Evolutionary conservation across 2,888 invertebrate species (phyloP).

Genomic region (Melipona beecheii): DNA sequence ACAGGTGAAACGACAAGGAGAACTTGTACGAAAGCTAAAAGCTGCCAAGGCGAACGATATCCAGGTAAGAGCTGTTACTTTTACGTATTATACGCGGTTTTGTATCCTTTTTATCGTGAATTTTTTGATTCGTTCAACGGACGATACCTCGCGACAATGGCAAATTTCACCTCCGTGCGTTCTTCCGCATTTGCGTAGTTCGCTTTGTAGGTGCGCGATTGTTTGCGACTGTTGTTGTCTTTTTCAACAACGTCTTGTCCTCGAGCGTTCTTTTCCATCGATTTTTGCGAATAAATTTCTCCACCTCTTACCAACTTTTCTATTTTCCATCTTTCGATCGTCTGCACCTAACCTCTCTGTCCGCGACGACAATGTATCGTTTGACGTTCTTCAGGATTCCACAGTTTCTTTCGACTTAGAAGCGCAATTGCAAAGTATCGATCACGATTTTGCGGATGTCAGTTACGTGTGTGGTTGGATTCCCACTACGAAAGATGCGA

Average conservation of each 20-base stretch:
- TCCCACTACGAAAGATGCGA: slow-evolving; percentile 85
- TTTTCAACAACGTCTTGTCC: not conserved
- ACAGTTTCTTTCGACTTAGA: slow-evolving; percentile 55
- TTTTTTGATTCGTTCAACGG: not conserved
- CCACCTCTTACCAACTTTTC: not conserved
- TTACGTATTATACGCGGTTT: not conserved
- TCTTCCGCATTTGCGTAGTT: not conserved
- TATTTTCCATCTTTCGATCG: not conserved
- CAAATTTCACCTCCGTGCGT: slow-evolving; percentile 2
- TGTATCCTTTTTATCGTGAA: not conserved
- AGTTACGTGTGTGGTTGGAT: slow-evolving; percentile 87
- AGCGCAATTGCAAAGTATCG: slow-evolving; percentile 73
- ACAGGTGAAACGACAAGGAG: slow-evolving; percentile 90
- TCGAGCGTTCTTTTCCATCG: not conserved
- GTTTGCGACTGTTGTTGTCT: not conserved
- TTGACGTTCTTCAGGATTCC: slow-evolving; percentile 40
- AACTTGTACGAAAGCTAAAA: slow-evolving; percentile 92
- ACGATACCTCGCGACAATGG: slow-evolving; percentile 22
- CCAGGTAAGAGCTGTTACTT: slow-evolving; percentile 86
- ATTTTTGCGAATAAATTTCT: not conserved
- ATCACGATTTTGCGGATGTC: slow-evolving; percentile 85
- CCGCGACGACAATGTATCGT: not conserved
- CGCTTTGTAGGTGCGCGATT: not conserved
- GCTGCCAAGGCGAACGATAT: slow-evolving; percentile 91
- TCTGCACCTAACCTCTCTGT: slow-evolving; percentile 7